These are phyloP conservation scores for Lepidochitona cinerea DNA, from an alignment of 2,888 invertebrate genomes.

Conservation along the genomic window DNA sequence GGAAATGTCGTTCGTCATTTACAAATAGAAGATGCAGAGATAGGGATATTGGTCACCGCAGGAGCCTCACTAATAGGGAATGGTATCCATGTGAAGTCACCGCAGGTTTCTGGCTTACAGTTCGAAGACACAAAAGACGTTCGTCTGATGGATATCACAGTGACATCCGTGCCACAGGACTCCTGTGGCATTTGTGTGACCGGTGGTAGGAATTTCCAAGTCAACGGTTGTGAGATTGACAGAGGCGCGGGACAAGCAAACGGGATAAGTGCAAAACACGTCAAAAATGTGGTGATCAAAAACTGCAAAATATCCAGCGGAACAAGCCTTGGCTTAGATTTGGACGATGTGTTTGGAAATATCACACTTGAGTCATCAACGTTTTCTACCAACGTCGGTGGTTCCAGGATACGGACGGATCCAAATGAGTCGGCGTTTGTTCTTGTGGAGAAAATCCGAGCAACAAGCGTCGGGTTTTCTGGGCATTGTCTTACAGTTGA, in stretches of 20 bases:
- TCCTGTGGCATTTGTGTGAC: not conserved
- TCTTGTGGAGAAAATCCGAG: not conserved
- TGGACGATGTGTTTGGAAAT: not conserved
- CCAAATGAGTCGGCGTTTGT: not conserved
- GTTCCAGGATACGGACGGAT: not conserved
- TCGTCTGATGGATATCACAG: not conserved
- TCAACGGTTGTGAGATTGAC: not conserved
- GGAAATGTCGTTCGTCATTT: not conserved
- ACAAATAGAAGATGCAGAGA: not conserved
- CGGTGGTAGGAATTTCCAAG: not conserved
- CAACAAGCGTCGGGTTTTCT: not conserved
- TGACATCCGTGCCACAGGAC: not conserved
- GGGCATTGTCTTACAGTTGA: not conserved
- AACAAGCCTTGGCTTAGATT: not conserved
- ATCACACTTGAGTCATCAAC: not conserved
- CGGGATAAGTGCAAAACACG: not conserved
- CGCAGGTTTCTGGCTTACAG: not conserved
- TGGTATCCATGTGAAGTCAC: not conserved
- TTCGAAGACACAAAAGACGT: not conserved
- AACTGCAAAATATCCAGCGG: not conserved
- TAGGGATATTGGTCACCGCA: not conserved
- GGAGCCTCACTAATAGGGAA: not conserved
- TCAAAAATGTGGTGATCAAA: not conserved
- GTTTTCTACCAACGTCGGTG: not conserved
- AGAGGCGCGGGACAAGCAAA: not conserved